Evolutionary conservation across 2,113 vertebrate genomes (phyloP).

Genomic region (Coturnix japonica): DNA sequence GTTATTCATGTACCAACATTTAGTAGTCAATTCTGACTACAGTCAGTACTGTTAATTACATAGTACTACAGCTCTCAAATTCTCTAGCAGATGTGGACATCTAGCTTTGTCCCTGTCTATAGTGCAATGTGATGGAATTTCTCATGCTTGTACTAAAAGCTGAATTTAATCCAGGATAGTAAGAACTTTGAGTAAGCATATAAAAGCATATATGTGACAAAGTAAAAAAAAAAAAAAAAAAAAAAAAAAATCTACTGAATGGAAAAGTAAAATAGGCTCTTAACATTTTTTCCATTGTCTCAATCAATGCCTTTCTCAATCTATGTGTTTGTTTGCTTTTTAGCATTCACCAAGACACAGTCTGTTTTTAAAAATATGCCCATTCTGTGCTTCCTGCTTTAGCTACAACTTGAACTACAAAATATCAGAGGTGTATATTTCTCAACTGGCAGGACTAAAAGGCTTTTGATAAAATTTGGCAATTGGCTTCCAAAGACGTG

Average conservation of each 20-base stretch:
- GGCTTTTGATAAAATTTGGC: constrained; percentile 31
- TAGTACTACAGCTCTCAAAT: constrained; percentile 19
- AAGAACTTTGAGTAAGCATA: background rate
- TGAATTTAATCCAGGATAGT: background rate
- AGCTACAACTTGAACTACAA: background rate
- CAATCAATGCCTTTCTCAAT: background rate
- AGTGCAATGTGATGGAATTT: background rate
- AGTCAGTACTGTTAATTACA: constrained; percentile 41
- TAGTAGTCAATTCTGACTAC: constrained; percentile 19
- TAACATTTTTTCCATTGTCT: background rate
- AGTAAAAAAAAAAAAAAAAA: background rate
- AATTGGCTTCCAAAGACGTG: background rate
- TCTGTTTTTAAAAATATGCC: background rate
- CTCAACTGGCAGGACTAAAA: background rate
- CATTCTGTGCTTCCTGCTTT: background rate
- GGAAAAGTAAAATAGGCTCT: background rate
- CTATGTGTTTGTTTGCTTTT: background rate
- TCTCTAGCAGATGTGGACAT: constrained; percentile 30
- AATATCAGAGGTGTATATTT: background rate
- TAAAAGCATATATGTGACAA: background rate
- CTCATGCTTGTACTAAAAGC: background rate
- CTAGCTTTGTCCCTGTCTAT: background rate
- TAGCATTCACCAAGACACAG: background rate
- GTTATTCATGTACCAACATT: background rate
- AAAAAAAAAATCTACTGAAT: background rate